phyloP scores from a whole-genome alignment of 2,113 vertebrate genomes.

The Pagrus major region DNA sequence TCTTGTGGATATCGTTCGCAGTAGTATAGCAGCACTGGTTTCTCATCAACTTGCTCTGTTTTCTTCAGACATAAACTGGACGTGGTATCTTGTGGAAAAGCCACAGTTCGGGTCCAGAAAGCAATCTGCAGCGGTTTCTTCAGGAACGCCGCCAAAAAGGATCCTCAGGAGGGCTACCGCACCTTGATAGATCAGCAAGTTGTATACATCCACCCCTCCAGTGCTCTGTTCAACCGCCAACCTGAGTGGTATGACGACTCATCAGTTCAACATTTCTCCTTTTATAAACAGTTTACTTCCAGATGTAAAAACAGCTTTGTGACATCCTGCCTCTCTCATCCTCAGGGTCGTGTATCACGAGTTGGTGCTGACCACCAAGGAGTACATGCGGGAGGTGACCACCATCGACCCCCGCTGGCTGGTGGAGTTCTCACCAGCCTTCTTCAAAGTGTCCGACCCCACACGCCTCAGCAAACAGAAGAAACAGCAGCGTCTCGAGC shows the following conservation, averaged over 20 bases:
- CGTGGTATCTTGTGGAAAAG: conserved; percentile 93
- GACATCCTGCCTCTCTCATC: neutral
- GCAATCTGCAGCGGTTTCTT: conserved; percentile 97
- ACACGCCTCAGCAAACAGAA: conserved; percentile 99
- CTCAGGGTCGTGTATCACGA: conserved; percentile 98
- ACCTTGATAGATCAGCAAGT: conserved; percentile 96
- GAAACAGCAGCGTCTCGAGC: conserved; percentile 96
- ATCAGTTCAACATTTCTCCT: neutral
- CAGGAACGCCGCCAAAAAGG: conserved; percentile 93
- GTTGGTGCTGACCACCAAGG: conserved; percentile 97
- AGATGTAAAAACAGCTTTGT: neutral
- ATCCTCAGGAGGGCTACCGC: conserved; percentile 91
- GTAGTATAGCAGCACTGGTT: no score
- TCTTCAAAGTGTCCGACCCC: conserved; percentile 98
- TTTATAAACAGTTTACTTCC: neutral
- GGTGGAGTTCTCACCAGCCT: conserved; percentile 96
- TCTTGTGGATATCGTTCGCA: no score
- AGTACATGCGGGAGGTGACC: conserved; percentile 98
- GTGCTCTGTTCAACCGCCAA: conserved; percentile 97
- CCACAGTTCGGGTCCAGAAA: conserved; percentile 92
- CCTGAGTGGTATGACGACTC: conserved; percentile 90
- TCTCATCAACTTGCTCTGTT: no score
- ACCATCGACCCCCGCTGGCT: conserved; percentile 98
- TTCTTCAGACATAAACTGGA: conserved; percentile 91
- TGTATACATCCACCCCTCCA: conserved; percentile 98